phyloP scores from a whole-genome alignment of 2,888 invertebrate species.

The Nomada goodeniana region DNA sequence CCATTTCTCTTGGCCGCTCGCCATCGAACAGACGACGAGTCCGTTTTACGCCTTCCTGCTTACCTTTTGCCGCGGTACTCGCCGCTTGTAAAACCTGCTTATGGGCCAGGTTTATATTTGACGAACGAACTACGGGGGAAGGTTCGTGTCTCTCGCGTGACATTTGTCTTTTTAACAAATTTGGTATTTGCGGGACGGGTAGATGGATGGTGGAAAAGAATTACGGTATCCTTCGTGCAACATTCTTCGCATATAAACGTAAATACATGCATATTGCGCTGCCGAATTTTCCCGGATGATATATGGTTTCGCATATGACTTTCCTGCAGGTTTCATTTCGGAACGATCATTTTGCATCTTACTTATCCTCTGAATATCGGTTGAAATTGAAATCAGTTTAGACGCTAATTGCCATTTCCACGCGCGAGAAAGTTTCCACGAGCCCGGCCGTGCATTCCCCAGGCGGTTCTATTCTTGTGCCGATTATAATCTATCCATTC shows the following conservation, averaged over 20 bases:
- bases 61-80: conserved; percentile 49
- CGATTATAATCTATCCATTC: conserved; percentile 6
- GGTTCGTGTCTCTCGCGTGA: neutral
- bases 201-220: too few species aligned
- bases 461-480: conserved; percentile 3
- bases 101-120: neutral
- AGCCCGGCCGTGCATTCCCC: neutral
- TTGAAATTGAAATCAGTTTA: neutral
- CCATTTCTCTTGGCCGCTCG: conserved; percentile 48
- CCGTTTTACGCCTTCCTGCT: conserved; percentile 51
- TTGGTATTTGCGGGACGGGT: too few species aligned
- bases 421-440: conserved; percentile 40
- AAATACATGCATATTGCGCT: too few species aligned
- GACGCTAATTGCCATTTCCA: conserved; percentile 13
- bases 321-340: neutral
- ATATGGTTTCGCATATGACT: neutral
- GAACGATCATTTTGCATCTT: neutral
- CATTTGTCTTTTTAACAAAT: neutral
- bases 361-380: neutral
- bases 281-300: neutral
- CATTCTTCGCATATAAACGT: too few species aligned
- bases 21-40: conserved; percentile 55
- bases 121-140: neutral
- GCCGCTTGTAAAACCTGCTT: conserved; percentile 38
- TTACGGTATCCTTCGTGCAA: too few species aligned